phyloP scores from a whole-genome alignment of 2,113 vertebrate species.

The Ornithorhynchus anatinus region DNA sequence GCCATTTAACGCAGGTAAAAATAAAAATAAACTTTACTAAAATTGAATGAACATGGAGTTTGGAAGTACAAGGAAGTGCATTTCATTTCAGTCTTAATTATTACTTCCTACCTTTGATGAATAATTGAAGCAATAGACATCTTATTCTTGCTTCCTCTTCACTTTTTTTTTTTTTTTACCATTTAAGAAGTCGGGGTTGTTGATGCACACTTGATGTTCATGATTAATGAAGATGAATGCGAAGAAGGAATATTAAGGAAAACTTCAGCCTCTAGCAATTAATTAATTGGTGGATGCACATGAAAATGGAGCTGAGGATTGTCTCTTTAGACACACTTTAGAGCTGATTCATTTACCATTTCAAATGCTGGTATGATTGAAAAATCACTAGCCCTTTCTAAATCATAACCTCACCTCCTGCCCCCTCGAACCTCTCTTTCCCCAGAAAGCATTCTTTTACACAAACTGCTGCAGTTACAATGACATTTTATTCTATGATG shows the following conservation, averaged over 20 bases:
- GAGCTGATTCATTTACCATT: background rate
- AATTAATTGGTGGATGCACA: background rate
- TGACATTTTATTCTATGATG: background rate
- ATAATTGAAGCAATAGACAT: background rate
- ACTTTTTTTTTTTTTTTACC: background rate
- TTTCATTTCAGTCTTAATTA: slow-evolving; percentile 1
- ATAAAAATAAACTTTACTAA: background rate
- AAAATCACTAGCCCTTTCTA: background rate
- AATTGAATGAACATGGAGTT: background rate
- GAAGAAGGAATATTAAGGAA: background rate
- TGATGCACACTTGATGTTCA: background rate
- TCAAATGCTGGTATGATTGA: too few species aligned
- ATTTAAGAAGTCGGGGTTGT: background rate
- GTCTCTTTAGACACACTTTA: background rate
- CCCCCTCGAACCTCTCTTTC: too few species aligned
- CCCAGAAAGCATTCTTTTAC: too few species aligned
- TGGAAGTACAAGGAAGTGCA: background rate
- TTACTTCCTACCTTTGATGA: background rate
- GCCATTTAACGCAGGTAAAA: background rate
- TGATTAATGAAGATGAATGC: background rate
- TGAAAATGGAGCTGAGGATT: background rate
- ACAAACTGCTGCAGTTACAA: background rate
- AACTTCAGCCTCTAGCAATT: background rate
- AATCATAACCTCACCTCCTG: background rate
- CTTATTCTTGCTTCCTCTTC: background rate